Evolutionary conservation across 2,888 invertebrate genomes (phyloP).

Genomic region (Eudemis profundana): DNA sequence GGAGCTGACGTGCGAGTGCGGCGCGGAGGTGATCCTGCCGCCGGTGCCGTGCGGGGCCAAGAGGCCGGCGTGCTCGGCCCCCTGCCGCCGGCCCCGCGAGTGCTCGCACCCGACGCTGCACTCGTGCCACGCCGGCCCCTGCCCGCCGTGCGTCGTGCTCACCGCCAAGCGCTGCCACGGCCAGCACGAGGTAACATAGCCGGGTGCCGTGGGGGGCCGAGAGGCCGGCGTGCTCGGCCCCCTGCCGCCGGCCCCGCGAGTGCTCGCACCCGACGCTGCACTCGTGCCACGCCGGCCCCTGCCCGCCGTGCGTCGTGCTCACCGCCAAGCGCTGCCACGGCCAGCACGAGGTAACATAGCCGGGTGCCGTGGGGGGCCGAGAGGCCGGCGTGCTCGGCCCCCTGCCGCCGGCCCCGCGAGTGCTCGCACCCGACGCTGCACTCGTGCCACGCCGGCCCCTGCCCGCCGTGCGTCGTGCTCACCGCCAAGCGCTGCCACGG

Average conservation of each 20-base stretch:
- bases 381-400: constrained; percentile 94
- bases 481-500: constrained; percentile 86
- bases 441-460: constrained; percentile 89
- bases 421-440: constrained; percentile 91
- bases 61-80: constrained; percentile 91
- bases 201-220: constrained; percentile 96
- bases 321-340: constrained; percentile 93
- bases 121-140: constrained; percentile 90
- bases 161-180: constrained; percentile 93
- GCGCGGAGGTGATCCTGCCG: constrained; percentile 93
- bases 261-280: constrained; percentile 94
- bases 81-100: constrained; percentile 90
- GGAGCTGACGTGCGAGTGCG: constrained; percentile 96
- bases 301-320: constrained; percentile 94
- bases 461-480: constrained; percentile 87
- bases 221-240: constrained; percentile 90
- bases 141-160: constrained; percentile 94
- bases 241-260: constrained; percentile 68
- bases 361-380: too few relatives aligned
- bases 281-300: constrained; percentile 90
- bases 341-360: constrained; percentile 86
- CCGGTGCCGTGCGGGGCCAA: constrained; percentile 97
- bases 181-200: constrained; percentile 90
- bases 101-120: constrained; percentile 95
- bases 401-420: constrained; percentile 69